Percentiles rank a stretch among this genome's conserved stretches.
Conservation (phyloP, 2,113 vertebrate species). For the Spea bombifrons region DNA sequence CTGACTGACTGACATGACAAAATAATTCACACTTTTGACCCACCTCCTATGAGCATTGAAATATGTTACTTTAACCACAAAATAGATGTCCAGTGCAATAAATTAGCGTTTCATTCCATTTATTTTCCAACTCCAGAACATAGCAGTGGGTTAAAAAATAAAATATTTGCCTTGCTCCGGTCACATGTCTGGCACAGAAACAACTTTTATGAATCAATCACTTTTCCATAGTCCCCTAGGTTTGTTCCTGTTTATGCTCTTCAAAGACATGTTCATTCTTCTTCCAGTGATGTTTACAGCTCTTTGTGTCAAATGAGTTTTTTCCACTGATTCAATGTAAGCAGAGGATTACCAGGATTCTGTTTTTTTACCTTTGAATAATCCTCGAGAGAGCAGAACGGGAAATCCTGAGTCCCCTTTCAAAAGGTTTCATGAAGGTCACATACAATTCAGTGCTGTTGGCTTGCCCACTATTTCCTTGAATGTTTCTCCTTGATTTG, state of each 20-base stretch:
- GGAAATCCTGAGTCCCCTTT: slow-evolving; percentile 38
- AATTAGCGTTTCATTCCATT: too few species aligned
- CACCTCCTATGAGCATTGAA: too few species aligned
- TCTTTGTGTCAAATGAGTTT: slow-evolving; percentile 33
- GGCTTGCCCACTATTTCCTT: slow-evolving; percentile 19
- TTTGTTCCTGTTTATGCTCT: slow-evolving; percentile 37
- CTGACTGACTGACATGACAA: too few species aligned
- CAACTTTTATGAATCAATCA: neutral
- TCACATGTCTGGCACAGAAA: too few species aligned
- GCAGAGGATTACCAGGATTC: slow-evolving; percentile 34
- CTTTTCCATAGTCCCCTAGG: slow-evolving; percentile 9
- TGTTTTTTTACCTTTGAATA: slow-evolving; percentile 25
- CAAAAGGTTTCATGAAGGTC: slow-evolving; percentile 23
- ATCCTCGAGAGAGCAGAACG: slow-evolving; percentile 34
- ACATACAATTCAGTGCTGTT: neutral
- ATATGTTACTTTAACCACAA: too few species aligned
- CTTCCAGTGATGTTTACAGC: slow-evolving; percentile 21
- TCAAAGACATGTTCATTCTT: slow-evolving; percentile 28
- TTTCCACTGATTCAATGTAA: slow-evolving; percentile 39
- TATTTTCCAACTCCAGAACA: too few species aligned
- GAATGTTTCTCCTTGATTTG: neutral
- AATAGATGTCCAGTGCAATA: too few species aligned
- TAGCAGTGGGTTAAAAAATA: too few species aligned
- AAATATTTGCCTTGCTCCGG: too few species aligned
- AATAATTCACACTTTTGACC: too few species aligned